These are phyloP conservation scores for Rhinoraja longicauda DNA, from an alignment of 2,797 vertebrate species.

Conservation along the genomic window DNA sequence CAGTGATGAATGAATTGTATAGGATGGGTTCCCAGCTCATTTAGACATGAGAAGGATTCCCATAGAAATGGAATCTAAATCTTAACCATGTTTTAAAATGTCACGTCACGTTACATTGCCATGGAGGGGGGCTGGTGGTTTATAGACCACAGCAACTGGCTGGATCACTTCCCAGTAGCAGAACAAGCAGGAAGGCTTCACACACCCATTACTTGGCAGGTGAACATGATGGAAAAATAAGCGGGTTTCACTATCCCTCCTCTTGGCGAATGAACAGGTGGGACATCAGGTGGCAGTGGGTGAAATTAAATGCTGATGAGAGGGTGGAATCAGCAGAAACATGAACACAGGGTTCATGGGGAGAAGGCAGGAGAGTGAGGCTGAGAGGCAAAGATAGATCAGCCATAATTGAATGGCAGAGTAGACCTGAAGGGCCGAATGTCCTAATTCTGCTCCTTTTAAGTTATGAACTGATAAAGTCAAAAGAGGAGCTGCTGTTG, in stretches of 20 bases:
- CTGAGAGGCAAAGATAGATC: too few species aligned
- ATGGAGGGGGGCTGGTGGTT: neutral
- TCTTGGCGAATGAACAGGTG: neutral
- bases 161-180: neutral
- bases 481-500: neutral
- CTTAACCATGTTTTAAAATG: neutral
- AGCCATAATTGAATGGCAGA: too few species aligned
- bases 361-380: too few species aligned
- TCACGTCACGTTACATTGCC: too few species aligned
- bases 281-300: neutral
- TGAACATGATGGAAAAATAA: neutral
- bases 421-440: too few species aligned
- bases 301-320: neutral
- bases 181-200: neutral
- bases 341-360: neutral
- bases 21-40: neutral
- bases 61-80: neutral
- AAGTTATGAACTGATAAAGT: neutral
- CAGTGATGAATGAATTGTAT: neutral
- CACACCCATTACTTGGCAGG: neutral
- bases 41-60: neutral
- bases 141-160: neutral
- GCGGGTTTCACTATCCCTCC: neutral
- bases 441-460: too few species aligned
- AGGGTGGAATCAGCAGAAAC: neutral